These are phyloP conservation scores for Semaprochilodus insignis DNA, from an alignment of 2,797 vertebrate species.

Conservation along the genomic window DNA sequence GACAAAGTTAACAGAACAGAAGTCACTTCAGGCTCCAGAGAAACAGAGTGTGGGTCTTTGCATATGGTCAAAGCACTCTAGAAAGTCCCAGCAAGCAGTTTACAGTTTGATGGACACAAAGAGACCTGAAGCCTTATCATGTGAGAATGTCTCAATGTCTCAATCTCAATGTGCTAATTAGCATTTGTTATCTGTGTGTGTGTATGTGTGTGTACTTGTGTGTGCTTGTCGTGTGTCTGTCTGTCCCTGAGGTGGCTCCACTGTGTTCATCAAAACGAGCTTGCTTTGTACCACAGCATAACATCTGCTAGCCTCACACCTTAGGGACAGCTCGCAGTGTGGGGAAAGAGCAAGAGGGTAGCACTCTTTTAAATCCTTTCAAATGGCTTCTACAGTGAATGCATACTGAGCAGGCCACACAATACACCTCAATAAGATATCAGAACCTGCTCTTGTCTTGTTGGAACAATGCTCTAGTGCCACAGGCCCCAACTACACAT, in stretches of 20 bases:
- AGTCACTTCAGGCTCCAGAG: slow-evolving; percentile 2
- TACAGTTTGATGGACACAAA: slow-evolving; percentile 27
- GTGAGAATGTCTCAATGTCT: too few species aligned
- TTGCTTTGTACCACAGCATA: slow-evolving; percentile 29
- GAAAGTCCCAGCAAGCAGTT: slow-evolving; percentile 19
- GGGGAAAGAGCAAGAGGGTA: slow-evolving; percentile 12
- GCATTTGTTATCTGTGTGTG: slow-evolving; percentile 17
- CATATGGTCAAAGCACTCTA: background rate
- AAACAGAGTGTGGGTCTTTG: background rate
- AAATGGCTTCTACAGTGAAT: slow-evolving; percentile 8
- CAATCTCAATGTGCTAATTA: slow-evolving; percentile 36
- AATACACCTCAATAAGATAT: background rate
- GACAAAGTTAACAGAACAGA: background rate
- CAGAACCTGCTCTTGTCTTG: background rate
- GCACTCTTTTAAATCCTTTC: slow-evolving; percentile 29
- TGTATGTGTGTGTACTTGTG: background rate
- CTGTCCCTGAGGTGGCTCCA: slow-evolving; percentile 21
- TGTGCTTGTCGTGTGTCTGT: background rate
- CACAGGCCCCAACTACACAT: slow-evolving; percentile 2
- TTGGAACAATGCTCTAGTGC: background rate
- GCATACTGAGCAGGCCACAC: slow-evolving; percentile 25
- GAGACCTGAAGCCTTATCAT: slow-evolving; percentile 33
- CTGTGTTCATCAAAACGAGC: slow-evolving; percentile 38
- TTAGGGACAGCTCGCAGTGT: slow-evolving; percentile 19
- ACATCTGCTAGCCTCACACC: slow-evolving; percentile 19